Conservation (phyloP, 1,140 invertebrate species). For the Eufriesea mexicana region DNA sequence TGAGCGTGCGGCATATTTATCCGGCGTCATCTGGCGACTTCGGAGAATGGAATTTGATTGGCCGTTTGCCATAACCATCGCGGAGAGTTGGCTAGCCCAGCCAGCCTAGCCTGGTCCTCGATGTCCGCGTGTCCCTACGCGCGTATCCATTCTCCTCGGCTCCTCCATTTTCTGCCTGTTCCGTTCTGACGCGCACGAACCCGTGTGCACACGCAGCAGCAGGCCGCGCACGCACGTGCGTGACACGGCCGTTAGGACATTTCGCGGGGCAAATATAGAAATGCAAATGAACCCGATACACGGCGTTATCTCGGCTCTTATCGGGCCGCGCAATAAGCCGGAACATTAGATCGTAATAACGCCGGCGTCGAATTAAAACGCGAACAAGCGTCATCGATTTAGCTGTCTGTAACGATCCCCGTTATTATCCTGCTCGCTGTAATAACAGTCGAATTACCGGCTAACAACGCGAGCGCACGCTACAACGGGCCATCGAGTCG, state of each 20-base stretch:
- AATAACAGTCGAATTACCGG: background rate
- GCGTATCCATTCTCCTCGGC: conserved; percentile 58
- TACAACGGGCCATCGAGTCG: background rate
- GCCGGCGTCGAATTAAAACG: conserved; percentile 20
- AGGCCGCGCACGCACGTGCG: conserved; percentile 29
- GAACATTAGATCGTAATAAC: conserved; percentile 35
- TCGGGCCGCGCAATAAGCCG: conserved; percentile 35
- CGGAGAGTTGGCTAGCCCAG: conserved; percentile 49
- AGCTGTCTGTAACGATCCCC: background rate
- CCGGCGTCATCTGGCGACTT: conserved; percentile 59
- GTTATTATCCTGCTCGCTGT: background rate
- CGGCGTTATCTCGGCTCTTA: conserved; percentile 7
- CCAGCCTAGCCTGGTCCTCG: conserved; percentile 20
- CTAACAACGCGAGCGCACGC: background rate
- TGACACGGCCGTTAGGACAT: conserved; percentile 19
- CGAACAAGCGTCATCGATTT: background rate
- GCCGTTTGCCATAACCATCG: conserved; percentile 69
- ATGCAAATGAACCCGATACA: conserved; percentile 32
- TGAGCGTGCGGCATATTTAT: conserved; percentile 59
- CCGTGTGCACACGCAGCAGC: too few relatives aligned
- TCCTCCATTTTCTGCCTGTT: conserved; percentile 63
- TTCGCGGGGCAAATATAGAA: conserved; percentile 33
- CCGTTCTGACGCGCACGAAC: conserved; percentile 29
- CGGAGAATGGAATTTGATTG: conserved; percentile 73
- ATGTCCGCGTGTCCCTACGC: conserved; percentile 6